phyloP scores from a whole-genome alignment of 2,113 vertebrate species.

The Alosa alosa region DNA sequence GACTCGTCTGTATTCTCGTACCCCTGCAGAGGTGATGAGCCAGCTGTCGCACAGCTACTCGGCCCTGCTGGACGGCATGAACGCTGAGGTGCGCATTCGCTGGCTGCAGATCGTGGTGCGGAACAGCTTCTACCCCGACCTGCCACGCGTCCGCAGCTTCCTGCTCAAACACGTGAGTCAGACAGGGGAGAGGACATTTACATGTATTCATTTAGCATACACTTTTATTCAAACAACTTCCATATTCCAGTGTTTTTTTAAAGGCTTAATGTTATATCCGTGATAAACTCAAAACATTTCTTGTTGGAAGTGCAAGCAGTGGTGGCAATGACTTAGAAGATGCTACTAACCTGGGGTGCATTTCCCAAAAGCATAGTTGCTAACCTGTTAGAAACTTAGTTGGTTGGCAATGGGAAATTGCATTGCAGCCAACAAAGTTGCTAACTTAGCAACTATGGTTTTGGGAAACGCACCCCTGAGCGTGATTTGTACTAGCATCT shows the following conservation, averaged over 20 bases:
- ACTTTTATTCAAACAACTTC: no score
- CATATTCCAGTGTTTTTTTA: no score
- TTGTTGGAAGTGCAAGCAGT: not conserved
- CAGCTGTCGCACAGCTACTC: slow-evolving; percentile 85
- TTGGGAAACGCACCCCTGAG: not conserved
- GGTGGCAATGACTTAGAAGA: not conserved
- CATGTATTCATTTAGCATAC: no score
- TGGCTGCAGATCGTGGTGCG: slow-evolving; percentile 94
- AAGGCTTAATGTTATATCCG: no score
- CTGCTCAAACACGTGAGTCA: slow-evolving; percentile 88
- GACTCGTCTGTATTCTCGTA: not conserved
- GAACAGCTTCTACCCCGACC: slow-evolving; percentile 86
- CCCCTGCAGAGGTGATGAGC: slow-evolving; percentile 80
- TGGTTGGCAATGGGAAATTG: no score
- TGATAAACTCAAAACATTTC: not conserved
- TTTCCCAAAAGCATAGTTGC: no score
- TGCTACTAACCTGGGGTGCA: not conserved
- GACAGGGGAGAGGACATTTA: not conserved
- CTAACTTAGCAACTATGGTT: no score
- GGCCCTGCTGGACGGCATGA: slow-evolving; percentile 84
- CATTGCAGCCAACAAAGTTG: no score
- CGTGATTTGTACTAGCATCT: not conserved
- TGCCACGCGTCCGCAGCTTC: slow-evolving; percentile 87
- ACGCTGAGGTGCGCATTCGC: slow-evolving; percentile 92
- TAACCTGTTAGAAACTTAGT: no score